A percentile compares a stretch with the other conserved stretches of the same genome.
Evolutionary conservation across 1,140 invertebrate species (phyloP).

Genomic region (Notospermus geniculatus): DNA sequence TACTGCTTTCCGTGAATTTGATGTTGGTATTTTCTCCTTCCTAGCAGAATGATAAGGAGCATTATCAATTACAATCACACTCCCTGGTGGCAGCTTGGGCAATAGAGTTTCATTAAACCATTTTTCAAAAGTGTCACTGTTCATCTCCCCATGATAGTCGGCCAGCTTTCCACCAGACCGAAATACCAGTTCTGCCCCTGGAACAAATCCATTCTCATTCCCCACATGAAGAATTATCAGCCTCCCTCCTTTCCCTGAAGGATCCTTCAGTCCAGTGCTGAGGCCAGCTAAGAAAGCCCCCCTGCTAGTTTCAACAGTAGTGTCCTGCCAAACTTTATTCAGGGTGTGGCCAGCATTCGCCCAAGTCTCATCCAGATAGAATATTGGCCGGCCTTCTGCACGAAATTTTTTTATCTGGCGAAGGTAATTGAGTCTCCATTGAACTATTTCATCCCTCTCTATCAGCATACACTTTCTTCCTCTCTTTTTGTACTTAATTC

Average conservation of each 20-base stretch:
- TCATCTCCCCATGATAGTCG: not conserved
- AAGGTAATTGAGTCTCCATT: not conserved
- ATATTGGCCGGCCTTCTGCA: not conserved
- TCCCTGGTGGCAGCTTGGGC: not conserved
- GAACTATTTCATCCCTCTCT: not conserved
- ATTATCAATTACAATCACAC: not conserved
- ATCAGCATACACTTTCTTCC: not conserved
- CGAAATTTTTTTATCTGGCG: not conserved
- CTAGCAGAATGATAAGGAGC: not conserved
- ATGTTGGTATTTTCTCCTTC: not conserved
- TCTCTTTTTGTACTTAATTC: not conserved
- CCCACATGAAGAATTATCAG: not conserved
- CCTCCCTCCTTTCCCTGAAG: not conserved
- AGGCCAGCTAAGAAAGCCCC: not conserved
- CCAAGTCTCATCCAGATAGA: conserved; percentile 1
- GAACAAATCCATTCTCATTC: too few relatives aligned
- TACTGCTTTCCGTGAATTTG: not conserved
- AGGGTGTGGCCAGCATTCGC: not conserved
- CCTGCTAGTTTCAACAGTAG: not conserved
- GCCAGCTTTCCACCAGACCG: not conserved
- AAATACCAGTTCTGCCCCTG: not conserved
- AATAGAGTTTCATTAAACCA: not conserved
- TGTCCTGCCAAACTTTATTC: not conserved
- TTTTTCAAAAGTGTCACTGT: not conserved
- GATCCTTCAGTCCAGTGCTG: not conserved